Base-by-base conservation (phyloP, 64 coral and sea anemone species). In the Pocillopora verrucosa region DNA sequence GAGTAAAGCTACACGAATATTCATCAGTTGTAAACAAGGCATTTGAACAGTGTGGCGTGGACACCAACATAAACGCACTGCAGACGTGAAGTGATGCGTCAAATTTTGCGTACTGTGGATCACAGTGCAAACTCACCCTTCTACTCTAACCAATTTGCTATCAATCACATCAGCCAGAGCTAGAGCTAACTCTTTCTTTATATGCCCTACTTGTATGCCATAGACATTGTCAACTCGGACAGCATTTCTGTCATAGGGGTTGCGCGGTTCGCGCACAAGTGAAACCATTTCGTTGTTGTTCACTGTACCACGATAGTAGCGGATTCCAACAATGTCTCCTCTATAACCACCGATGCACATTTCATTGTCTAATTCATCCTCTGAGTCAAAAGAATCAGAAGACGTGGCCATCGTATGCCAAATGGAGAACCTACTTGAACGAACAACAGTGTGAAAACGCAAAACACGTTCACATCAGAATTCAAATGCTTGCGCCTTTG, bases 231-330 rank as follows among this genome's bases (percentile, higher is more conserved):
- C 89, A 3, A 95, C 85, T 22, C 93, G 76, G 24, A 95, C 77
- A 16, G 93, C 93, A 34, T 95, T 95, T 74, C 85, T 91, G 26
- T 95, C 93, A 69, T 95, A 95, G 6, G 77, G 89, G 41, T 95
- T 95, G 56, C 88, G 76, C 4, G 93, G 93, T 68, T 95, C 93
- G 34, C 93, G 79, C 36, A 36, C 19, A 2, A 95, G 78, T 5
- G 93, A 95, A 9, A 95, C 93, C 93, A 95, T 95, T 41, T 95
- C 93, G 34, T 90, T 90, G 76, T 87, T 88, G 86, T 87, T 91
- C 17, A 95, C 93, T 14, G 86, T 95, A 22, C 93, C 93, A 14
- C 84, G 67, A 51, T 95, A 95, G 56, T 95, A 95, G 30, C 93
- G 93, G 41, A 95, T 88, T 19, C 93, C 93, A 4, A 95, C 93